Evolutionary conservation across 2,888 invertebrate genomes (phyloP).

Genomic region (Metellina segmentata): DNA sequence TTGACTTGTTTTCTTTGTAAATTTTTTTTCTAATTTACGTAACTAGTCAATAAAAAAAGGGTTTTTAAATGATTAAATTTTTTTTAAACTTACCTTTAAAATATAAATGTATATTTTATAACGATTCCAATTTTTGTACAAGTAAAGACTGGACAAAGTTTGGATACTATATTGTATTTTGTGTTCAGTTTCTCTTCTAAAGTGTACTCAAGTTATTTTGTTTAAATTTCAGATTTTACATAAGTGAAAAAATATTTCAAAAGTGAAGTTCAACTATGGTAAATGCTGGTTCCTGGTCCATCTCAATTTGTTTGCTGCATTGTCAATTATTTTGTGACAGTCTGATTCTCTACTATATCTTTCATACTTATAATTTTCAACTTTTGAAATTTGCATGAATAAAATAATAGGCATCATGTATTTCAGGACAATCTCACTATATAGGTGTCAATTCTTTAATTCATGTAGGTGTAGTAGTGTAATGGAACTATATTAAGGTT

Average conservation of each 20-base stretch:
- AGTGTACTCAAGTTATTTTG: no score
- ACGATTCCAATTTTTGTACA: no score
- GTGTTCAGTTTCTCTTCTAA: no score
- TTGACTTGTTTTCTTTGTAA: no score
- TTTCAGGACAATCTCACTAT: neutral
- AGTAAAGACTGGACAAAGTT: no score
- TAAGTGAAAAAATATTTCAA: neutral
- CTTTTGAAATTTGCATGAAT: neutral
- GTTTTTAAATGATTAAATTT: no score
- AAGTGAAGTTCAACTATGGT: constrained; percentile 2
- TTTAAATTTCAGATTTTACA: neutral
- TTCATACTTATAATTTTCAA: neutral
- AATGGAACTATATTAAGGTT: neutral
- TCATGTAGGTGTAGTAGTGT: neutral
- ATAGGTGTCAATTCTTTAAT: neutral
- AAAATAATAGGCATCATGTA: neutral
- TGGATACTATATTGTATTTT: no score
- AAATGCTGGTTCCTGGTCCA: neutral
- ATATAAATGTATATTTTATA: no score
- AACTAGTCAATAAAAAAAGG: no score
- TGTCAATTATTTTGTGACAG: neutral
- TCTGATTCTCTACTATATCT: neutral
- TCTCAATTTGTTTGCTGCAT: neutral
- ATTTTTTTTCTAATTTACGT: no score
- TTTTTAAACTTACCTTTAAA: no score